These are phyloP conservation scores for Chaenodraco wilsoni DNA, from an alignment of 2,797 vertebrate species.

Conservation along the genomic window DNA sequence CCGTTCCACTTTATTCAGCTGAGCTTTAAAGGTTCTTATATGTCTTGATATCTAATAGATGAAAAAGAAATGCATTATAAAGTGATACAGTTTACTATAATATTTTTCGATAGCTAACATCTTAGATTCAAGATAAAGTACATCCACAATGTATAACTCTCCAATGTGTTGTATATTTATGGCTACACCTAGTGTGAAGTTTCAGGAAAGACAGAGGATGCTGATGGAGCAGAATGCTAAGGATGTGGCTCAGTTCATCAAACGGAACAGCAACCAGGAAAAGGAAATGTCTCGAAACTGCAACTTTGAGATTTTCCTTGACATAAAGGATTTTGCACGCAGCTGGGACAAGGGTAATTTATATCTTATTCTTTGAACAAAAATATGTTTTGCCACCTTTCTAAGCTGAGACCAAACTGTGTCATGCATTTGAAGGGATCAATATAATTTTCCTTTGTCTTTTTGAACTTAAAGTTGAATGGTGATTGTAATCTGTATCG, in stretches of 20 bases:
- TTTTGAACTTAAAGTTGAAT: too few relatives aligned
- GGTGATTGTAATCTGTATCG: too few relatives aligned
- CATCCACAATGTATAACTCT: background rate
- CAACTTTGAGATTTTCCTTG: background rate
- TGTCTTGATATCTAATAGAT: too few relatives aligned
- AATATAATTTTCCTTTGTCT: too few relatives aligned
- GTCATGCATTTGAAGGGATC: background rate
- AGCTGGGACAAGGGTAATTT: slow-evolving; percentile 3
- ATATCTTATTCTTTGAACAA: background rate
- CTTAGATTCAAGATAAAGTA: slow-evolving; percentile 10
- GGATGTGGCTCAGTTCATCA: background rate
- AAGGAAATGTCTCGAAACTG: background rate
- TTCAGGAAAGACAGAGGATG: slow-evolving; percentile 17
- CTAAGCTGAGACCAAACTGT: background rate
- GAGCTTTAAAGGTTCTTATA: background rate
- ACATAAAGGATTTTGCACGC: background rate
- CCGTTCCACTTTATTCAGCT: background rate
- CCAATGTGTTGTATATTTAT: slow-evolving; percentile 2
- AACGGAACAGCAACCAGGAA: background rate
- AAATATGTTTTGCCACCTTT: background rate
- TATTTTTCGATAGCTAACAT: background rate
- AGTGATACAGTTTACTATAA: background rate
- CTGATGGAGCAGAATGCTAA: slow-evolving; percentile 6
- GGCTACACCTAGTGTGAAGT: slow-evolving; percentile 24
- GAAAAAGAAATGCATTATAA: too few relatives aligned